Evolutionary conservation across 1,140 invertebrate species (phyloP).

Genomic region (Ostrea edulis): DNA sequence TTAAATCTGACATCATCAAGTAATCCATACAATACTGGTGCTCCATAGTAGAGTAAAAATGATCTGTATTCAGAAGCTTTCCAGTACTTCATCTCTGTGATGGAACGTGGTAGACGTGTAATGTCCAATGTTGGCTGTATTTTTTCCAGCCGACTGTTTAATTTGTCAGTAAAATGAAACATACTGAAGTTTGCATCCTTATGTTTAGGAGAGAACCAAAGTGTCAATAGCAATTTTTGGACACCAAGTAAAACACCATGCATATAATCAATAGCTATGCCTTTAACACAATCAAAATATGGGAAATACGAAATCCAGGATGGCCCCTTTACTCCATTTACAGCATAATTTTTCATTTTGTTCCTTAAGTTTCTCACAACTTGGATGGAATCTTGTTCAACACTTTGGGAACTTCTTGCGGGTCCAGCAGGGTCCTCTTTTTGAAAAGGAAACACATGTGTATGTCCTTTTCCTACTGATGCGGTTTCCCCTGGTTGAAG

Average conservation of each 20-base stretch:
- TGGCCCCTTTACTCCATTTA: constrained; percentile 50
- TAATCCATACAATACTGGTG: constrained; percentile 45
- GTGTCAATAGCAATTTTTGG: constrained; percentile 44
- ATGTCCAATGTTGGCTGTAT: constrained; percentile 48
- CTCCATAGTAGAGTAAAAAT: constrained; percentile 51
- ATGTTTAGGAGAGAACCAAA: constrained; percentile 53
- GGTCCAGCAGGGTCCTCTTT: constrained; percentile 45
- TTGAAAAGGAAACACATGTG: constrained; percentile 45
- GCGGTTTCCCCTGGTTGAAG: constrained; percentile 45
- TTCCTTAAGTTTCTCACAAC: not conserved
- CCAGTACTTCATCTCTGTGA: constrained; percentile 55
- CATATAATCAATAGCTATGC: constrained; percentile 61
- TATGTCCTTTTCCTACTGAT: constrained; percentile 48
- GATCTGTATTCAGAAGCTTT: constrained; percentile 58
- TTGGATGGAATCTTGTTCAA: constrained; percentile 39
- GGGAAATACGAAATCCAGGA: constrained; percentile 54
- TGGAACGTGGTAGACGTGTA: constrained; percentile 51
- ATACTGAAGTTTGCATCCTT: constrained; percentile 12
- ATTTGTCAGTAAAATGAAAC: not conserved
- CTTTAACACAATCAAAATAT: constrained; percentile 49
- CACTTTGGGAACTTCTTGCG: constrained; percentile 30
- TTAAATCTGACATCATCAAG: constrained; percentile 36
- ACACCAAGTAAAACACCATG: constrained; percentile 59
- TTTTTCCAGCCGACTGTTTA: constrained; percentile 20
- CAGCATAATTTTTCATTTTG: constrained; percentile 27